Percentiles rank a stretch among this genome's conserved stretches.
Evolutionary conservation across 2,888 invertebrate species (phyloP).

Genomic region (Pristionchus arcanus): DNA sequence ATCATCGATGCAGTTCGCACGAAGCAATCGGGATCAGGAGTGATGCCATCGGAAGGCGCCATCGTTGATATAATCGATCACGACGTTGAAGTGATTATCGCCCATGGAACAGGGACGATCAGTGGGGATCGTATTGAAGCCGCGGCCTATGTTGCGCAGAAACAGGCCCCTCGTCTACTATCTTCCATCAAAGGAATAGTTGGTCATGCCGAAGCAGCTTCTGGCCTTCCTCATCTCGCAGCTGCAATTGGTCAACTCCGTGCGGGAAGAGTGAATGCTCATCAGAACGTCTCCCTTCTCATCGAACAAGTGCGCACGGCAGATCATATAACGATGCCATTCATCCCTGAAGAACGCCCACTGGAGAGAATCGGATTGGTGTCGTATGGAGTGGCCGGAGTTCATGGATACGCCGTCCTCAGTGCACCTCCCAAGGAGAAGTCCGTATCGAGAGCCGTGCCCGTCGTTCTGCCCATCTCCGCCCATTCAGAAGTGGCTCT

Average conservation of each 20-base stretch:
- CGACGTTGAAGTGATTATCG: constrained; percentile 18
- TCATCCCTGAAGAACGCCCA: constrained; percentile 61
- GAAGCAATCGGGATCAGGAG: constrained; percentile 4
- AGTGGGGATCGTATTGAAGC: constrained; percentile 29
- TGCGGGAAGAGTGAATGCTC: constrained; percentile 58
- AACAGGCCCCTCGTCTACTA: background rate
- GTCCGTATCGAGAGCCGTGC: background rate
- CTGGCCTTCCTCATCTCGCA: constrained; percentile 64
- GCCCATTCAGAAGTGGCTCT: constrained; percentile 62
- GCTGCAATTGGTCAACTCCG: constrained; percentile 60
- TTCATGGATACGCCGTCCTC: constrained; percentile 60
- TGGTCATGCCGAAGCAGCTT: constrained; percentile 67
- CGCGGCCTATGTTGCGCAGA: background rate
- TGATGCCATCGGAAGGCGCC: constrained; percentile 11
- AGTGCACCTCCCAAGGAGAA: background rate
- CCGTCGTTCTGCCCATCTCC: constrained; percentile 60
- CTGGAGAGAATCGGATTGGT: constrained; percentile 60
- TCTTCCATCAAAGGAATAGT: constrained; percentile 63
- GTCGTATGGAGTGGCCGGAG: constrained; percentile 67
- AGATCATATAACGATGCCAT: constrained; percentile 60
- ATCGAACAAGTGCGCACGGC: constrained; percentile 56
- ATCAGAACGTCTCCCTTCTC: constrained; percentile 62
- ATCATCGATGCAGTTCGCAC: constrained; percentile 55
- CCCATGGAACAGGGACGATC: constrained; percentile 62
- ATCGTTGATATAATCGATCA: background rate